phyloP scores from a whole-genome alignment of 2,888 invertebrate genomes.

The Hedychridium roseum region DNA sequence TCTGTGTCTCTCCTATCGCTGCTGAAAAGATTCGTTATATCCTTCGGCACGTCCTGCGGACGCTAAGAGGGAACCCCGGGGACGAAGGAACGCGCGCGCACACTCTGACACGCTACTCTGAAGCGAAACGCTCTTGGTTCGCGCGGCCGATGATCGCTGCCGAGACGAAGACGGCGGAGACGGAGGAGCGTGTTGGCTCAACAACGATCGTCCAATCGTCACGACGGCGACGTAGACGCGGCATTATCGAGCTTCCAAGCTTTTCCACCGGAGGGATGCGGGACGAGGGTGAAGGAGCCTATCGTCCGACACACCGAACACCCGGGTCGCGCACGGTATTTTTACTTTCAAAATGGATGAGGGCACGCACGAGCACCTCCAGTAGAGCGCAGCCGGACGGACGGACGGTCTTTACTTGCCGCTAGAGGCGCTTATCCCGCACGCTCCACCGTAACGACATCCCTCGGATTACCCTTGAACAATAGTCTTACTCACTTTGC shows the following conservation, averaged over 20 bases:
- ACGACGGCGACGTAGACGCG: slow-evolving; percentile 19
- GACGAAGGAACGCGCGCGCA: slow-evolving; percentile 30
- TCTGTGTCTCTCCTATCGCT: slow-evolving; percentile 8
- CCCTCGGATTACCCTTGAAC: no score
- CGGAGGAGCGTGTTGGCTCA: slow-evolving; percentile 18
- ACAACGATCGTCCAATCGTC: slow-evolving; percentile 40
- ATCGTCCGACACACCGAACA: slow-evolving; percentile 31
- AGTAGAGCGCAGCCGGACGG: slow-evolving; percentile 24
- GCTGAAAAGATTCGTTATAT: not conserved
- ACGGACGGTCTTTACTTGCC: slow-evolving; percentile 24
- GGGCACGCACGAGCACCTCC: slow-evolving; percentile 12
- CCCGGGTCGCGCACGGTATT: slow-evolving; percentile 56
- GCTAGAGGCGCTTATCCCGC: slow-evolving; percentile 27
- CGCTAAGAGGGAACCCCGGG: no score
- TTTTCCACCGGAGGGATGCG: slow-evolving; percentile 10
- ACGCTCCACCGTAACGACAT: slow-evolving; percentile 19
- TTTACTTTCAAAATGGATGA: slow-evolving; percentile 58
- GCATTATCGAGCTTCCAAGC: slow-evolving; percentile 24
- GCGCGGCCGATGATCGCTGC: not conserved
- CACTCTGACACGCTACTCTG: slow-evolving; percentile 3
- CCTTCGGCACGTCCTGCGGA: not conserved
- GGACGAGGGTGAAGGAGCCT: slow-evolving; percentile 16
- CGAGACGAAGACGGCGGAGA: slow-evolving; percentile 18
- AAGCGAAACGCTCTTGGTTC: no score
- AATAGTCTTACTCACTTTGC: no score